Percentiles rank a stretch among this genome's conserved stretches.
Conservation (phyloP, 1,140 invertebrate species). For the Cryptotermes secundus region DNA sequence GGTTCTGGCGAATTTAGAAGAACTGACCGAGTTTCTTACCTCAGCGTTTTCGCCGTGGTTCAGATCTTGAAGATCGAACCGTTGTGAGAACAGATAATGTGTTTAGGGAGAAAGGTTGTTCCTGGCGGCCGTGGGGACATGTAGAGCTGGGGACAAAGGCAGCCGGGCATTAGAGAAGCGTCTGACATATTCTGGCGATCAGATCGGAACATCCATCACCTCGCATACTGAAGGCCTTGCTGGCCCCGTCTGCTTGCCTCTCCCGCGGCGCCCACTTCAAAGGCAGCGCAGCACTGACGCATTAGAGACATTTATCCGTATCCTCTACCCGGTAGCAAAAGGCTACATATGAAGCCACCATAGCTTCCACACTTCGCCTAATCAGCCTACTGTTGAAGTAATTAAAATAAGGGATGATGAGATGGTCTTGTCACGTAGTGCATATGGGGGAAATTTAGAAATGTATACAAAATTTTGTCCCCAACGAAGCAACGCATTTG, state of each 20-base stretch:
- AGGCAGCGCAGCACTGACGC: background rate
- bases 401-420: no score
- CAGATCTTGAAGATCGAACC: background rate
- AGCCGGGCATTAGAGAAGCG: background rate
- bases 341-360: no score
- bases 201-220: background rate
- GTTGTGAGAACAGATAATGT: background rate
- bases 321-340: background rate
- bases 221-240: background rate
- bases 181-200: constrained; percentile 2
- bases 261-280: background rate
- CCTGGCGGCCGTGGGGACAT: background rate
- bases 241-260: no score
- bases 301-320: background rate
- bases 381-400: no score
- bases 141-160: background rate
- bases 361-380: no score
- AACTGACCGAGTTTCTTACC: background rate
- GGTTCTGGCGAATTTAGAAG: background rate
- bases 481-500: no score
- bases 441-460: no score
- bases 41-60: background rate
- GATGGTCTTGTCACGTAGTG: no score
- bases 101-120: background rate
- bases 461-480: no score